These are phyloP conservation scores for Chlorodrepanis virens DNA, from an alignment of 2,113 vertebrate genomes.

Conservation along the genomic window DNA sequence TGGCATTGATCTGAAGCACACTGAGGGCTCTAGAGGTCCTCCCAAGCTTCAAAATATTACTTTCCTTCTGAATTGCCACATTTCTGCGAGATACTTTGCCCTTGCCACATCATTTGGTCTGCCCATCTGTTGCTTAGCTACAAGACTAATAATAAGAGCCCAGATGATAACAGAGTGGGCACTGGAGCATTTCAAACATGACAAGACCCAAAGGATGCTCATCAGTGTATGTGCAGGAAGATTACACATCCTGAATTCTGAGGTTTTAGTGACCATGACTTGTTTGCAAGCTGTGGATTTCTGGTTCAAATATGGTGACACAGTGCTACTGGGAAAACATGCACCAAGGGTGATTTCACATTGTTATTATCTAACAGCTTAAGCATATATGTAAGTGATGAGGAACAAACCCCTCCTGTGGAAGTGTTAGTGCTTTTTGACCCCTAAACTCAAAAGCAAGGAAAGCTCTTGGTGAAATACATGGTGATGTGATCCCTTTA, in stretches of 20 bases:
- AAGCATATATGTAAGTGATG: background rate
- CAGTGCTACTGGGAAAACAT: background rate
- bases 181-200: background rate
- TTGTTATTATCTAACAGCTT: background rate
- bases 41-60: background rate
- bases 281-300: background rate
- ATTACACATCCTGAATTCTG: background rate
- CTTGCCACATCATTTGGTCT: background rate
- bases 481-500: background rate
- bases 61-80: background rate
- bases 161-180: background rate
- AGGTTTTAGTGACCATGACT: background rate
- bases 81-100: background rate
- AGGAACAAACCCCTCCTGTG: background rate
- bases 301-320: background rate
- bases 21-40: background rate
- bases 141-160: background rate
- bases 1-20: background rate
- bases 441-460: background rate
- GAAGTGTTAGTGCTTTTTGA: background rate
- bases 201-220: background rate
- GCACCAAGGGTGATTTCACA: background rate
- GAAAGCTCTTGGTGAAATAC: background rate
- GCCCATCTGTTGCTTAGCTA: slow-evolving; percentile 34
- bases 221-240: background rate